Percentiles rank a stretch among this genome's conserved stretches.
Evolutionary conservation across 2,797 vertebrate genomes (phyloP).

Genomic region (Pygocentrus nattereri): DNA sequence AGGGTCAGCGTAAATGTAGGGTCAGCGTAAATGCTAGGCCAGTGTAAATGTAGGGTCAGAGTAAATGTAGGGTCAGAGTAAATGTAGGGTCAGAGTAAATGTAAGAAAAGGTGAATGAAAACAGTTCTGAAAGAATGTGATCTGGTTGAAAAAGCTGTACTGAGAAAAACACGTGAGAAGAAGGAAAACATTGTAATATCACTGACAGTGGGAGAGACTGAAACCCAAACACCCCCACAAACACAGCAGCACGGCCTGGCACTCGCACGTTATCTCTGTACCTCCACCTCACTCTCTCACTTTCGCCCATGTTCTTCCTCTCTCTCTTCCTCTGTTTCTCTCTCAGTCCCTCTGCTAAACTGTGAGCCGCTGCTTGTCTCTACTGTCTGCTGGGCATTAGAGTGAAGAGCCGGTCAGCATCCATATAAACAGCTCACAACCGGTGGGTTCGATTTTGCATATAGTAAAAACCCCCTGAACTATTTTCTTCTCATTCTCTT

Average conservation of each 20-base stretch:
- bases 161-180: not conserved
- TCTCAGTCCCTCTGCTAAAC: not conserved
- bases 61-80: too few relatives aligned
- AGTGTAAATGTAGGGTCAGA: too few relatives aligned
- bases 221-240: too few relatives aligned
- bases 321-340: not conserved
- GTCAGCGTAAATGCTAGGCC: too few relatives aligned
- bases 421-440: not conserved
- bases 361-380: not conserved
- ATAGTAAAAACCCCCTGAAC: not conserved
- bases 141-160: not conserved
- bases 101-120: too few relatives aligned
- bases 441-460: not conserved
- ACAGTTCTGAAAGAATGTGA: too few relatives aligned
- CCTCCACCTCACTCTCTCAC: not conserved
- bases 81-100: too few relatives aligned
- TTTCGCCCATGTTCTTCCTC: not conserved
- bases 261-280: too few relatives aligned
- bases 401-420: not conserved
- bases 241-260: not conserved
- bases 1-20: too few relatives aligned
- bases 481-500: not conserved
- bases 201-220: not conserved
- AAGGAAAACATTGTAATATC: not conserved
- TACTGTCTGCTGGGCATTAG: not conserved